Evolutionary conservation across 2,888 invertebrate genomes (phyloP), one percentile per base, ranked within the genome.

Genomic region (Eudemis profundana): DNA sequence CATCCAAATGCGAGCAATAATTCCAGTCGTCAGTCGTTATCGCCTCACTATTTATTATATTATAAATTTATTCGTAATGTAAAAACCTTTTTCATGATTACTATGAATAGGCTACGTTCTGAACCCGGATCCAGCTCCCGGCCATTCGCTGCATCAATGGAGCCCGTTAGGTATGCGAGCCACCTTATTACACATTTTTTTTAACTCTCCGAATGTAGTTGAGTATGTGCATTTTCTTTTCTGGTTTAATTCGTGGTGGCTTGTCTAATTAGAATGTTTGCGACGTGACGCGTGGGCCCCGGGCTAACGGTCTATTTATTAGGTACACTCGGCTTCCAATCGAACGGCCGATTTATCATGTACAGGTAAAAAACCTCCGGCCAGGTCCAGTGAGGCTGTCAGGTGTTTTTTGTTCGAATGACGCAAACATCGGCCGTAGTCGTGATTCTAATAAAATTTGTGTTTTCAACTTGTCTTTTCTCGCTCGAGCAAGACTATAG

Each of bases 281-380:
- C 67, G 68, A 73, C 70, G 60, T 49, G 64, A 71, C 73, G 76
- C 82, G 81, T 83, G 82, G 81, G 81, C 73, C 71, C 67, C 71
- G 70, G 75, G 74, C 76, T 89, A 90, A 87, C 90, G 87, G 89
- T 85, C 78, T 75, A 78, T 74, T 78, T 84, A 80, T 84, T 79
- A 79, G 75, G 72, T 72, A 80, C 77, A 80, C 76, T 81, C 75
- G 73, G 73, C 74, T 78, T 73, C 78, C 73, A 80, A 81, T 79
- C 75, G 72, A 74, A 77, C 70, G 69, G 68, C 74, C 78, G 76
- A 85, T 86, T 82, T 80, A 82, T 84, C 79, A 77, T 77, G 71
- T 76, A 76, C 71, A 72, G 61, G 69, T 72, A 79, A 82, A 78
- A 76, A 77, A 76, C 69, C 69, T 56, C 61, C 65, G 67, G 68